phyloP scores from a whole-genome alignment of 2,797 vertebrate species.

The Tachyglossus aculeatus region DNA sequence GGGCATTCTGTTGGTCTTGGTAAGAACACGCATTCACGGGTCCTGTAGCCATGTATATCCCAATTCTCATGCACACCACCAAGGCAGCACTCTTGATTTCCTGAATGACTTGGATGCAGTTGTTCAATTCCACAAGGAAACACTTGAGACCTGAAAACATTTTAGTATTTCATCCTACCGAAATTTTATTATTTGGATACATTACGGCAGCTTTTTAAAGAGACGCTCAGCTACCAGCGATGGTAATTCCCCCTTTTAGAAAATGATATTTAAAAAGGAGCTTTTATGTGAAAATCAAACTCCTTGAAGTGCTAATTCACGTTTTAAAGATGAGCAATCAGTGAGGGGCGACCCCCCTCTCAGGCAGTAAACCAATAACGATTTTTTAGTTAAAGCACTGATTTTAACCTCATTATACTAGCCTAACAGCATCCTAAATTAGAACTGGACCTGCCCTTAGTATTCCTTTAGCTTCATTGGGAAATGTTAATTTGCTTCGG shows the following conservation, averaged over 20 bases:
- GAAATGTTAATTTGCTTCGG: constrained; percentile 23
- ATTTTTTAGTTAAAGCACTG: no score
- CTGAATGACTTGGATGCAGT: constrained; percentile 42
- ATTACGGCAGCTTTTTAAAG: constrained; percentile 8
- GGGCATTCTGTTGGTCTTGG: no score
- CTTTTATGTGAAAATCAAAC: not conserved
- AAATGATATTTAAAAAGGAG: not conserved
- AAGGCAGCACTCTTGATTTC: constrained; percentile 13
- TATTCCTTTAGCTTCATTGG: constrained; percentile 40
- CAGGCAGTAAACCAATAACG: no score
- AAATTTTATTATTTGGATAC: constrained; percentile 14
- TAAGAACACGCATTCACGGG: no score
- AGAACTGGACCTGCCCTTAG: no score
- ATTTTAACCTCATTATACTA: not conserved
- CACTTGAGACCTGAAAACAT: constrained; percentile 47
- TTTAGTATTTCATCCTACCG: constrained; percentile 30
- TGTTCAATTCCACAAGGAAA: constrained; percentile 70
- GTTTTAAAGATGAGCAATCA: no score
- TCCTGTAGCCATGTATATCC: not conserved
- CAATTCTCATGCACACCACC: not conserved
- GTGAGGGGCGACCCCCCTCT: no score
- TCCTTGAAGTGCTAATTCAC: not conserved
- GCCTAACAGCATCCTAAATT: no score
- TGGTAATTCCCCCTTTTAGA: not conserved
- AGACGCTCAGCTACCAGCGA: accelerated